Evolutionary conservation across 2,888 invertebrate genomes (phyloP), one percentile per base, ranked within the genome.

Genomic region (Leucophenga maculata): DNA sequence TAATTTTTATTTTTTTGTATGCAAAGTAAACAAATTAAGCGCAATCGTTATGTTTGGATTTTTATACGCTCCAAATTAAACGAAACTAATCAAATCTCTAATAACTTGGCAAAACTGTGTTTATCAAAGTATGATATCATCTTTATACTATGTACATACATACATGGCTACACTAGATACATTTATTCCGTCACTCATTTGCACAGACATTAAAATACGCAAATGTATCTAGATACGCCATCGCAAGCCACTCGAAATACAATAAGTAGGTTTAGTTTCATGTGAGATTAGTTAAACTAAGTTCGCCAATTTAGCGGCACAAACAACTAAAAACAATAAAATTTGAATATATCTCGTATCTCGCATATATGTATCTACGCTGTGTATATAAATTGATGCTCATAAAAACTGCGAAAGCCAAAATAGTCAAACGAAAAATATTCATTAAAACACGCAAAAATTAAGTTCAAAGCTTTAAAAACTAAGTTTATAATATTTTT

Each of bases 231-330:
- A 32, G 22, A 59, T 59, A 18, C 31, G 39, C 59, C 59, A 62
- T 62, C 60, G 44, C 18, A 62, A 62, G 20, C 9, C 48, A 48
- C 48, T 46, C 22, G 62, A 22, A 50, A 50, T n/a, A 57, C 39
- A 44, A 20, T 64, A 64, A 64, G 62, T 64, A 64, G 62, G 26
- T 64, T 48, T 64, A 48, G 20, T 64, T 64, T 64, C 76, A 79
- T 73, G 78, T 75, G 69, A 69, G 68, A 70, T 64, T 20, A 64
- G 26, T 64, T 64, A 9, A 32, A 20, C 32, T 39, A 26, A 32
- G 73, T 69, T 72, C 79, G 82, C 83, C 78, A 78, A 77, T 79
- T 82, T 76, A 75, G 74, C 77, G 79, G 78, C 75, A 82, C 77
- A 77, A 60, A 77, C 79, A 79, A 76, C 69, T 48, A 64, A 74